Percentiles rank a stretch among this genome's conserved stretches.
These are phyloP conservation scores for Torymus auratus DNA, from an alignment of 2,888 invertebrate genomes.

Conservation along the genomic window DNA sequence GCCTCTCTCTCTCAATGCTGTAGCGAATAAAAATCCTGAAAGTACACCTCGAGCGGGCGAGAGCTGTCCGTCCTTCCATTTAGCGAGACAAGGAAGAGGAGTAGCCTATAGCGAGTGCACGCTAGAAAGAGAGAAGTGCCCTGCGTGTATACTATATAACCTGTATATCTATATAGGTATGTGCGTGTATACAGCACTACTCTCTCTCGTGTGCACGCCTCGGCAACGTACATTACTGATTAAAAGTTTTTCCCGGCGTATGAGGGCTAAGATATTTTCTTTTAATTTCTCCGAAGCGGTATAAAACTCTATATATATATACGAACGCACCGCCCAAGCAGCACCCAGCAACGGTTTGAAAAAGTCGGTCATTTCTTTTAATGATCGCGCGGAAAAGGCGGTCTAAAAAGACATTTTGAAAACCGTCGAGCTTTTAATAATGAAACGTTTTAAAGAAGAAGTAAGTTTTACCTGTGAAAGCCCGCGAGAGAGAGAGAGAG, in stretches of 20 bases:
- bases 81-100: slow-evolving; percentile 27
- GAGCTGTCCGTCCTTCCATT: slow-evolving; percentile 25
- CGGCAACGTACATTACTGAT: slow-evolving; percentile 34
- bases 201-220: too few species aligned
- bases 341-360: not conserved
- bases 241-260: slow-evolving; percentile 32
- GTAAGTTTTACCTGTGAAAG: too few species aligned
- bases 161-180: too few species aligned
- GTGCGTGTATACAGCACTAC: too few species aligned
- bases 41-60: slow-evolving; percentile 16
- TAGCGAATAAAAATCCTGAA: slow-evolving; percentile 38
- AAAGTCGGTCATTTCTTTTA: slow-evolving; percentile 29
- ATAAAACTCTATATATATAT: not conserved
- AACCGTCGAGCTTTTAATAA: too few species aligned
- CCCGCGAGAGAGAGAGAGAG: too few species aligned
- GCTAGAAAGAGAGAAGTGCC: not conserved
- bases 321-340: too few species aligned
- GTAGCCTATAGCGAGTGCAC: not conserved
- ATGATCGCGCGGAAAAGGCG: slow-evolving; percentile 2
- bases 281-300: slow-evolving; percentile 17
- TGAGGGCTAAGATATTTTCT: slow-evolving; percentile 1
- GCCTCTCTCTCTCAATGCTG: not conserved
- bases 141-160: not conserved
- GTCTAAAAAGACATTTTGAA: too few species aligned
- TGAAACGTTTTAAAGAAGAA: too few species aligned